These are phyloP conservation scores for Xestoiulus laeticollis DNA, from an alignment of 2,888 invertebrate species.

Conservation along the genomic window DNA sequence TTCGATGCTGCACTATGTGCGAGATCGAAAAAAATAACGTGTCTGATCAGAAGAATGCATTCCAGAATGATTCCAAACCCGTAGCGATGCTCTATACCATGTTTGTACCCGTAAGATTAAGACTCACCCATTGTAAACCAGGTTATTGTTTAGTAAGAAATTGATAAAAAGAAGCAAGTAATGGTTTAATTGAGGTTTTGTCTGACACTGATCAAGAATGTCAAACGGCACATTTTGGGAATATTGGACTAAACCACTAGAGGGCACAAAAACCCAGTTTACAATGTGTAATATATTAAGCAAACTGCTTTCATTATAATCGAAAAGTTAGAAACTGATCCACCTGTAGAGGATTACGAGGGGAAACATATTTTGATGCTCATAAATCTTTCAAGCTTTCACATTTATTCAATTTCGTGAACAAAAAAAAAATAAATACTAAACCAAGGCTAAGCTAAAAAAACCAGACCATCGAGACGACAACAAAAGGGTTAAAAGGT, in stretches of 20 bases:
- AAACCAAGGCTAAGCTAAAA: background rate
- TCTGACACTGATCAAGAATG: too few relatives aligned
- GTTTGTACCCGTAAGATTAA: too few relatives aligned
- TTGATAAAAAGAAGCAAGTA: too few relatives aligned
- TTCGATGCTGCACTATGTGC: too few relatives aligned
- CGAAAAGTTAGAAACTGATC: conserved; percentile 3
- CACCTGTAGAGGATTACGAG: background rate
- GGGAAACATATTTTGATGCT: background rate
- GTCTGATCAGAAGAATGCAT: too few relatives aligned
- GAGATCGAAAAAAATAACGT: too few relatives aligned
- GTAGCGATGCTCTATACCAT: too few relatives aligned
- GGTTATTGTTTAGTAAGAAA: too few relatives aligned
- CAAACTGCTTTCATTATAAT: background rate
- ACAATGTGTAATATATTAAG: background rate
- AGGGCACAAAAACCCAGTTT: background rate
- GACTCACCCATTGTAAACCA: too few relatives aligned
- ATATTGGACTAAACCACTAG: background rate
- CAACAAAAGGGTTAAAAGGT: conserved; percentile 25
- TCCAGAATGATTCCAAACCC: too few relatives aligned
- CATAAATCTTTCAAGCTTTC: background rate
- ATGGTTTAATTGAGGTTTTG: too few relatives aligned
- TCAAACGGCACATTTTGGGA: too few relatives aligned
- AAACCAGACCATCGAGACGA: background rate
- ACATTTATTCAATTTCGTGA: background rate
- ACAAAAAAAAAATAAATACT: background rate